phyloP scores from a whole-genome alignment of 2,113 vertebrate species.

The Clarias magur region DNA sequence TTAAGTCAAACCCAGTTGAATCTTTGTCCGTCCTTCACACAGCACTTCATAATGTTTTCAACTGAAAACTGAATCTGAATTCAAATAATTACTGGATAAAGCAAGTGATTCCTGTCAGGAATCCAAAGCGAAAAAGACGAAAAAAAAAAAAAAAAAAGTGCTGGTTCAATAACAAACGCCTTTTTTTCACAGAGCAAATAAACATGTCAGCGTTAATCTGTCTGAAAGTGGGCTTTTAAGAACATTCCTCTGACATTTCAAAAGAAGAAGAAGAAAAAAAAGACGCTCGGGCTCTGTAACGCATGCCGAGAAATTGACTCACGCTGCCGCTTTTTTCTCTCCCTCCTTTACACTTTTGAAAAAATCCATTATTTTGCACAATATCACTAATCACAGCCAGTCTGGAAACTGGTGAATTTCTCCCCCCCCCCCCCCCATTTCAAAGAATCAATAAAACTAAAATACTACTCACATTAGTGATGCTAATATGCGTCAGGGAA shows the following conservation, averaged over 20 bases:
- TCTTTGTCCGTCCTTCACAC: neutral
- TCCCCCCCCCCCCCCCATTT: no score
- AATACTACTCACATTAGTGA: neutral
- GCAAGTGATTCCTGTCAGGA: neutral
- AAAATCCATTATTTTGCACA: neutral
- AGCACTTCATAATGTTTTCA: neutral
- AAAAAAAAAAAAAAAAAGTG: conserved; percentile 40
- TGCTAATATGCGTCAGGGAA: neutral
- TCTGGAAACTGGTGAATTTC: neutral
- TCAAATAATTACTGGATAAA: neutral
- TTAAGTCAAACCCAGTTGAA: neutral
- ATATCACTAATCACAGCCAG: neutral
- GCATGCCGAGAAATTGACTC: conserved; percentile 51
- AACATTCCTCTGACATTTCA: conserved; percentile 57
- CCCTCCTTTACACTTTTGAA: conserved; percentile 63
- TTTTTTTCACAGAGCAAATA: conserved; percentile 69
- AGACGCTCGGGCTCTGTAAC: conserved; percentile 55
- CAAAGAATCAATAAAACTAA: neutral
- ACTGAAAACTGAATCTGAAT: neutral
- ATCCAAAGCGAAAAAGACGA: conserved; percentile 60
- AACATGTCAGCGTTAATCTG: conserved; percentile 74
- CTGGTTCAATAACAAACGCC: conserved; percentile 60
- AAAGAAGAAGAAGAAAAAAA: conserved; percentile 25
- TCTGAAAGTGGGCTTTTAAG: conserved; percentile 58
- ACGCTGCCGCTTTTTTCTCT: conserved; percentile 59